phyloP scores from a whole-genome alignment of 1,140 invertebrate genomes.

The Diprion similis region DNA sequence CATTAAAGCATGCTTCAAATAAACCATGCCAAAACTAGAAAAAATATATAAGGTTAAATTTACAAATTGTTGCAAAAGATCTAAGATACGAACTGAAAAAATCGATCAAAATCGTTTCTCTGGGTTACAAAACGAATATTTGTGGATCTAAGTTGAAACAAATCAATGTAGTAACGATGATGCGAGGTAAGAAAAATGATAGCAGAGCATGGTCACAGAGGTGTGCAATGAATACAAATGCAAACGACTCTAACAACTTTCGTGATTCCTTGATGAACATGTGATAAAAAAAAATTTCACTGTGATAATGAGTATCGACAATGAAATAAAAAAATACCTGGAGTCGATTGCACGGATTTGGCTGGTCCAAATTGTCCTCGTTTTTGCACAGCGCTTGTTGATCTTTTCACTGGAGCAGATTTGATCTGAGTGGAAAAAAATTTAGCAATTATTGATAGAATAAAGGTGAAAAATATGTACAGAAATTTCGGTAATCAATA shows the following conservation, averaged over 20 bases:
- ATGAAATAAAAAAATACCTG: conserved; percentile 40
- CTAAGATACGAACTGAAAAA: too few relatives aligned
- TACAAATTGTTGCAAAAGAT: too few relatives aligned
- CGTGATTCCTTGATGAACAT: too few relatives aligned
- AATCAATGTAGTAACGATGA: conserved; percentile 26
- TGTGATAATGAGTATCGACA: conserved; percentile 2
- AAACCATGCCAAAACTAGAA: too few relatives aligned
- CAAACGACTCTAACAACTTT: background rate
- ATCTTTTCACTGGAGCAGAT: conserved; percentile 53
- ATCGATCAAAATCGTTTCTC: too few relatives aligned
- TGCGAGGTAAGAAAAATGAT: conserved; percentile 31
- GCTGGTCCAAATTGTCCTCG: conserved; percentile 55
- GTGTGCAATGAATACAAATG: conserved; percentile 8
- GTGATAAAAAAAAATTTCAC: background rate
- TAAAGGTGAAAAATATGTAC: conserved; percentile 21
- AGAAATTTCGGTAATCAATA: conserved; percentile 11
- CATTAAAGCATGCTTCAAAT: too few relatives aligned
- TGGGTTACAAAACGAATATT: too few relatives aligned
- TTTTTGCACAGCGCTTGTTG: conserved; percentile 42
- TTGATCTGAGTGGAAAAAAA: conserved; percentile 40
- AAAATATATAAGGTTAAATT: too few relatives aligned
- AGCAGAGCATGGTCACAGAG: conserved; percentile 12
- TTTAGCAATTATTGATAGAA: conserved; percentile 9
- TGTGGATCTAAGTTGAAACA: background rate
- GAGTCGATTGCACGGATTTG: conserved; percentile 39